A percentile compares a stretch with the other conserved stretches of the same genome.
Conservation (phyloP, 1,140 invertebrate species). For the Lycorma delicatula region DNA sequence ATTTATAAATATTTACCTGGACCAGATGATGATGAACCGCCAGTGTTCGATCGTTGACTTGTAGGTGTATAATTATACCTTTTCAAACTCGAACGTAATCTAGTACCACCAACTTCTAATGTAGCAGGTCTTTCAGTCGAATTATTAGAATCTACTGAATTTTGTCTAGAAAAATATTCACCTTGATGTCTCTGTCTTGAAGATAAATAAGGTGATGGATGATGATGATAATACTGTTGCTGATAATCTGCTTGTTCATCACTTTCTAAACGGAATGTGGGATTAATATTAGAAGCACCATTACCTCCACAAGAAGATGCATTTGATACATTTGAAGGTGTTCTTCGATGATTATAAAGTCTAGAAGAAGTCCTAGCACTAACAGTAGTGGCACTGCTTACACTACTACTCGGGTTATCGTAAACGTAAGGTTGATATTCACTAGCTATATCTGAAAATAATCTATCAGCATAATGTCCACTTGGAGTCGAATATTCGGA, state of each 20-base stretch:
- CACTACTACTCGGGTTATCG: constrained; percentile 46
- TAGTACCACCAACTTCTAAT: constrained; percentile 50
- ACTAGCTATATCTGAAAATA: constrained; percentile 15
- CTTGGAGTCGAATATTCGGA: constrained; percentile 15
- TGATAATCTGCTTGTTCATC: constrained; percentile 17
- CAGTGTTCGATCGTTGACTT: constrained; percentile 5
- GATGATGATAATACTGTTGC: no score
- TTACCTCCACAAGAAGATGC: constrained; percentile 45
- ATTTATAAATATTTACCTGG: constrained; percentile 15
- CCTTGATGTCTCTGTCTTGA: no score
- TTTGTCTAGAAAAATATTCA: constrained; percentile 43
- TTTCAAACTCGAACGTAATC: constrained; percentile 65
- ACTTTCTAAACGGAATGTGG: constrained; percentile 50
- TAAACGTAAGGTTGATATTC: constrained; percentile 42
- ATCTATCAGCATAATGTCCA: constrained; percentile 19
- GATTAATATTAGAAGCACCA: constrained; percentile 43
- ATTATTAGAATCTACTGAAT: constrained; percentile 44
- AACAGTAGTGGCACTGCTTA: constrained; percentile 40
- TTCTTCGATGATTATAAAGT: constrained; percentile 49
- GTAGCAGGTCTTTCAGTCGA: constrained; percentile 61
- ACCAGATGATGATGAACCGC: constrained; percentile 21
- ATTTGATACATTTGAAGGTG: constrained; percentile 63
- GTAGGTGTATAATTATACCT: constrained; percentile 47
- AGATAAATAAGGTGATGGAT: no score
- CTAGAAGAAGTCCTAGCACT: constrained; percentile 33